Percentiles rank a stretch among this genome's conserved stretches.
These are phyloP conservation scores for Plagodis dolabraria DNA, from an alignment of 2,888 invertebrate species.

Conservation along the genomic window DNA sequence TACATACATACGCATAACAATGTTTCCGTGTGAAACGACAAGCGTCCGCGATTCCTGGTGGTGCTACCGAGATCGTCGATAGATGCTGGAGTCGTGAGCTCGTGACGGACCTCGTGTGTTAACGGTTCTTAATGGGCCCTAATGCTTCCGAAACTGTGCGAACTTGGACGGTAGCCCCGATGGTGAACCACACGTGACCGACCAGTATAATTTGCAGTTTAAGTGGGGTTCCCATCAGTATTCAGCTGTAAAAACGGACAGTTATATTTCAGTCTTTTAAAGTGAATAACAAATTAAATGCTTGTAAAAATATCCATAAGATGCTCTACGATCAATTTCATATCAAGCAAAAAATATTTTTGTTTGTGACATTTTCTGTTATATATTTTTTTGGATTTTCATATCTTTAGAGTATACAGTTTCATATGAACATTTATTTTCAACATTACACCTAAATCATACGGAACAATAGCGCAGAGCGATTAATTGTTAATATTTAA, in stretches of 20 bases:
- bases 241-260: neutral
- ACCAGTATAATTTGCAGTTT: slow-evolving; percentile 76
- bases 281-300: too few relatives aligned
- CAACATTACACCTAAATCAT: too few relatives aligned
- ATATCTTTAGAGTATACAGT: too few relatives aligned
- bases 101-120: slow-evolving; percentile 80
- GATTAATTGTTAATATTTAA: too few relatives aligned
- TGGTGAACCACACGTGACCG: slow-evolving; percentile 75
- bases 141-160: slow-evolving; percentile 85
- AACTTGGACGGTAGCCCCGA: slow-evolving; percentile 80
- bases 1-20: slow-evolving; percentile 47
- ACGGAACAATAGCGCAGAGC: too few relatives aligned
- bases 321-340: too few relatives aligned
- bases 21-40: slow-evolving; percentile 75
- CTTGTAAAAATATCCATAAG: too few relatives aligned
- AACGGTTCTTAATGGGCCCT: slow-evolving; percentile 84
- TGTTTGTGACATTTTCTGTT: too few relatives aligned
- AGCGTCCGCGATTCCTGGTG: slow-evolving; percentile 57
- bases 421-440: too few relatives aligned
- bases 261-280: neutral
- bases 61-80: slow-evolving; percentile 79
- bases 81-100: slow-evolving; percentile 79
- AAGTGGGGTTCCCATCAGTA: slow-evolving; percentile 37
- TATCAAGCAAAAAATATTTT: too few relatives aligned
- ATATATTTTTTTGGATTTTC: too few relatives aligned